A percentile compares a stretch with the other conserved stretches of the same genome.
Conservation (phyloP, 2,797 vertebrate genomes). For the Leptoclinus maculatus region DNA sequence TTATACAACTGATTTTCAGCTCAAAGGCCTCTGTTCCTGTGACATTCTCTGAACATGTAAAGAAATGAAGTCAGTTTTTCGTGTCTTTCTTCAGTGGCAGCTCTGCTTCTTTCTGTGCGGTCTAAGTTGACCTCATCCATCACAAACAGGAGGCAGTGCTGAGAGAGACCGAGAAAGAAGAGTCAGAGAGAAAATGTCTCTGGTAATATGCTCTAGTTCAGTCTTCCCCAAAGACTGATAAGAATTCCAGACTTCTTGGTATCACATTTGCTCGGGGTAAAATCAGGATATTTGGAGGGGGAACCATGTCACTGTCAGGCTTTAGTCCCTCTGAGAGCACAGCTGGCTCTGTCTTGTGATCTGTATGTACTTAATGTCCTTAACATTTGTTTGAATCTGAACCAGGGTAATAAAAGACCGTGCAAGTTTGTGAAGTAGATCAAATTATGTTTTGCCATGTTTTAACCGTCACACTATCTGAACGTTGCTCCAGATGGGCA, state of each 20-base stretch:
- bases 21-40: conserved; percentile 8
- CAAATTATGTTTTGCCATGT: background rate
- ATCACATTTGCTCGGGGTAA: conserved; percentile 12
- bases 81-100: conserved; percentile 24
- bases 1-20: conserved; percentile 15
- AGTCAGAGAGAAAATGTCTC: background rate
- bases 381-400: background rate
- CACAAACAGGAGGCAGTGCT: background rate
- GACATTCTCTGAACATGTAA: conserved; percentile 7
- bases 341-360: conserved; percentile 43
- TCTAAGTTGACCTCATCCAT: conserved; percentile 49
- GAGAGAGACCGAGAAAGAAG: background rate
- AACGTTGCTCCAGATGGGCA: background rate
- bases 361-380: background rate
- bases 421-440: background rate
- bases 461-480: background rate
- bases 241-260: background rate
- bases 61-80: conserved; percentile 14
- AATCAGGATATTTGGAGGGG: conserved; percentile 6
- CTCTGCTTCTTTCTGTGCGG: conserved; percentile 40
- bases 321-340: conserved; percentile 37
- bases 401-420: background rate
- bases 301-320: conserved; percentile 4
- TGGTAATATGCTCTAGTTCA: conserved; percentile 21
- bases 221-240: background rate